These are phyloP conservation scores for Brevipalpus yothersi DNA, from an alignment of 1,140 invertebrate species.

Conservation along the genomic window DNA sequence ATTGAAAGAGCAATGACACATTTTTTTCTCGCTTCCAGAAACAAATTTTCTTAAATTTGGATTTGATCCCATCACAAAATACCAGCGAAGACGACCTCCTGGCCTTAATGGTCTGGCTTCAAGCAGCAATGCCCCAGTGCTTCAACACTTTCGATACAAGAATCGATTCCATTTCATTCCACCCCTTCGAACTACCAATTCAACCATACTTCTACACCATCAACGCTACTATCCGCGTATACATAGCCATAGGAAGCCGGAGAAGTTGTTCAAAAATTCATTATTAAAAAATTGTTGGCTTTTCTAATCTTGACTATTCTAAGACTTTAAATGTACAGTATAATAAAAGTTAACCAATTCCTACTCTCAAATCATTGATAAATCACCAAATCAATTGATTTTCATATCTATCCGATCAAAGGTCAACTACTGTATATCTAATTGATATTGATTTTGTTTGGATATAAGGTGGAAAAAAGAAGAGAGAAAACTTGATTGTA, in stretches of 20 bases:
- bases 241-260: background rate
- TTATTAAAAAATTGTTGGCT: background rate
- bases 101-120: background rate
- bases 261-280: background rate
- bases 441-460: too few relatives aligned
- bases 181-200: background rate
- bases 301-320: background rate
- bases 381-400: too few relatives aligned
- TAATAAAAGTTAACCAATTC: too few relatives aligned
- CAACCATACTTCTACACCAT: constrained; percentile 1
- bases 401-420: too few relatives aligned
- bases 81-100: background rate
- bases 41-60: background rate
- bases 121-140: background rate
- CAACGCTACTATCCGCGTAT: background rate
- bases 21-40: background rate
- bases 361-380: too few relatives aligned
- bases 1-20: too few relatives aligned
- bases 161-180: background rate
- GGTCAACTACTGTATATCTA: too few relatives aligned
- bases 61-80: background rate
- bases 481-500: too few relatives aligned
- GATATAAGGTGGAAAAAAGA: too few relatives aligned
- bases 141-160: background rate
- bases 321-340: too few relatives aligned